A percentile compares a stretch with the other conserved stretches of the same genome.
phyloP scores from a whole-genome alignment of 2,888 invertebrate species.

The Gastrophysa polygoni region DNA sequence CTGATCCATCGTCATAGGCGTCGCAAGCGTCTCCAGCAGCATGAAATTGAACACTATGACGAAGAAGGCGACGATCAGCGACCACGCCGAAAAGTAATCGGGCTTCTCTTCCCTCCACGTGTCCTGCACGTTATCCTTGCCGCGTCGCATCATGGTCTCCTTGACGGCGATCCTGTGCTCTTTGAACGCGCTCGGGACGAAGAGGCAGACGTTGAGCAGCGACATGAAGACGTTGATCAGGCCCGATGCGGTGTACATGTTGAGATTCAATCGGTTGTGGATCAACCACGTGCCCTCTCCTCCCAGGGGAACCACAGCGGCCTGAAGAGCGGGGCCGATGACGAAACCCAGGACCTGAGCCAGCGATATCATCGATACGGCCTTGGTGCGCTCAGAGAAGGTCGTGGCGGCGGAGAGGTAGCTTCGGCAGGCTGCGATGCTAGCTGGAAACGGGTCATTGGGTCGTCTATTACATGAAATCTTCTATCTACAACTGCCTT shows the following conservation, averaged over 20 bases:
- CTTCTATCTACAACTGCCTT: no score
- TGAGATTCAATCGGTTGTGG: slow-evolving; percentile 66
- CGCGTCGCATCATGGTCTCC: slow-evolving; percentile 78
- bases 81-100: slow-evolving; percentile 78
- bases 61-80: slow-evolving; percentile 80
- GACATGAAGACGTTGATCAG: slow-evolving; percentile 84
- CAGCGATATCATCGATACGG: slow-evolving; percentile 82
- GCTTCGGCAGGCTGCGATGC: slow-evolving; percentile 82
- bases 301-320: slow-evolving; percentile 79
- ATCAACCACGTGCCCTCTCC: slow-evolving; percentile 65
- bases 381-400: slow-evolving; percentile 77
- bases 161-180: slow-evolving; percentile 78
- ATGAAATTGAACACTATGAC: slow-evolving; percentile 88
- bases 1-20: slow-evolving; percentile 86
- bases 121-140: slow-evolving; percentile 74
- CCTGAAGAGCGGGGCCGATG: slow-evolving; percentile 83
- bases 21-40: slow-evolving; percentile 83
- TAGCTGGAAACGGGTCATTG: slow-evolving; percentile 74
- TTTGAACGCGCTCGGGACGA: slow-evolving; percentile 76
- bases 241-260: slow-evolving; percentile 85
- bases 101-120: slow-evolving; percentile 74
- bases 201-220: slow-evolving; percentile 72
- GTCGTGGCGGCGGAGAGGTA: slow-evolving; percentile 87
- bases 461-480: no score
- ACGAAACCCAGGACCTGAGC: slow-evolving; percentile 88